These are phyloP conservation scores for Poeciliopsis gracilis DNA, from an alignment of 2,797 vertebrate species.

Conservation along the genomic window DNA sequence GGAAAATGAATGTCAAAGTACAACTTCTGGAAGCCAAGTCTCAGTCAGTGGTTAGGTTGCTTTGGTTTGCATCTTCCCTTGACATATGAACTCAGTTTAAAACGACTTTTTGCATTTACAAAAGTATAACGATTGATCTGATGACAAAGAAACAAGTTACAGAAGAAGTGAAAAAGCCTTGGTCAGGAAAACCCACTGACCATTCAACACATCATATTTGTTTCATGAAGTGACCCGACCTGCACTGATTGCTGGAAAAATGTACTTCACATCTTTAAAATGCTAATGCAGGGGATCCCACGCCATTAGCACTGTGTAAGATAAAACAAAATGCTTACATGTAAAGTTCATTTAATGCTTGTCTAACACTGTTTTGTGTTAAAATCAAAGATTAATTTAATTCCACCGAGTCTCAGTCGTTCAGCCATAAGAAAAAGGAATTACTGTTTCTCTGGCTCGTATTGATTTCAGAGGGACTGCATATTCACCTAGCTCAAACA, in stretches of 20 bases:
- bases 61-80: background rate
- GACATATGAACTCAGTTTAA: background rate
- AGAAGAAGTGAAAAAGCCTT: background rate
- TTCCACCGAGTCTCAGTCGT: constrained; percentile 5
- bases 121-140: background rate
- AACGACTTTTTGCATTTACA: background rate
- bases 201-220: background rate
- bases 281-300: background rate
- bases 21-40: background rate
- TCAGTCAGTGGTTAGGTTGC: background rate
- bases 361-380: accelerated
- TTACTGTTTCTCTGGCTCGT: constrained; percentile 37
- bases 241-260: background rate
- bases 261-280: background rate
- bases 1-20: background rate
- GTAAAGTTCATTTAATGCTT: constrained; percentile 12
- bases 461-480: constrained; percentile 22
- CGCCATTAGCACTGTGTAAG: background rate
- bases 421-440: background rate
- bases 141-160: background rate
- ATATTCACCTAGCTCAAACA: constrained; percentile 9
- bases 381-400: constrained; percentile 11
- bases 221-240: background rate
- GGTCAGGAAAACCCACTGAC: constrained; percentile 5
- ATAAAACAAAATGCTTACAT: constrained; percentile 12